Evolutionary conservation across 2,888 invertebrate species (phyloP).

Genomic region (Temnothorax ravouxi): DNA sequence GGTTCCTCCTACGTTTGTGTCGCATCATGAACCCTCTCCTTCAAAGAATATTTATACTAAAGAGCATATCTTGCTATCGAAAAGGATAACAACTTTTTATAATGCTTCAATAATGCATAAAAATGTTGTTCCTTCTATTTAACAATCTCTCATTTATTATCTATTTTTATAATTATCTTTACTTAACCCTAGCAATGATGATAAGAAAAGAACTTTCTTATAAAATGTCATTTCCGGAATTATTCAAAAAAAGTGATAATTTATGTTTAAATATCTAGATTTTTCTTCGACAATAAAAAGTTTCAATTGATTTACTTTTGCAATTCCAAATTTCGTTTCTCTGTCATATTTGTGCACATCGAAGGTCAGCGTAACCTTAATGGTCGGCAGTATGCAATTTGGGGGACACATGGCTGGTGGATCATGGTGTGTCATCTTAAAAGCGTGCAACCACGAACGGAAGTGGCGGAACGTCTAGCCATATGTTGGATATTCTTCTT

Average conservation of each 20-base stretch:
- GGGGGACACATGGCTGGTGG: constrained; percentile 57
- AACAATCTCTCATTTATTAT: not conserved
- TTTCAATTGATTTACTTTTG: not conserved
- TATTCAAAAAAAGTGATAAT: not conserved
- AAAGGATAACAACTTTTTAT: not conserved
- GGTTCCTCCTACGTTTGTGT: constrained; percentile 9
- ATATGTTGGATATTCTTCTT: constrained; percentile 76
- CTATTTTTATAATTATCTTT: not conserved
- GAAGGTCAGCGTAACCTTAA: constrained; percentile 34
- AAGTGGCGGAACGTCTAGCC: constrained; percentile 78
- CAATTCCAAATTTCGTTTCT: not conserved
- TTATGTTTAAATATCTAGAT: not conserved
- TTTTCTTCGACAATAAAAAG: not conserved
- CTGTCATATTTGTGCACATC: constrained; percentile 10
- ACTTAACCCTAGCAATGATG: not conserved
- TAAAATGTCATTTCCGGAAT: not conserved
- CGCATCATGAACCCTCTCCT: constrained; percentile 27
- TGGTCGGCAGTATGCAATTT: constrained; percentile 46
- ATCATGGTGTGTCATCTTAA: constrained; percentile 58
- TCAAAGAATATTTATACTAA: constrained; percentile 14
- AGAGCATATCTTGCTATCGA: not conserved
- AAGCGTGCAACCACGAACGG: constrained; percentile 69
- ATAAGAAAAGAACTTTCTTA: not conserved
- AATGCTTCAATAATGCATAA: not conserved
- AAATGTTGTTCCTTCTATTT: not conserved